Conservation (phyloP, 1,140 invertebrate genomes). For the Portunus trituberculatus region DNA sequence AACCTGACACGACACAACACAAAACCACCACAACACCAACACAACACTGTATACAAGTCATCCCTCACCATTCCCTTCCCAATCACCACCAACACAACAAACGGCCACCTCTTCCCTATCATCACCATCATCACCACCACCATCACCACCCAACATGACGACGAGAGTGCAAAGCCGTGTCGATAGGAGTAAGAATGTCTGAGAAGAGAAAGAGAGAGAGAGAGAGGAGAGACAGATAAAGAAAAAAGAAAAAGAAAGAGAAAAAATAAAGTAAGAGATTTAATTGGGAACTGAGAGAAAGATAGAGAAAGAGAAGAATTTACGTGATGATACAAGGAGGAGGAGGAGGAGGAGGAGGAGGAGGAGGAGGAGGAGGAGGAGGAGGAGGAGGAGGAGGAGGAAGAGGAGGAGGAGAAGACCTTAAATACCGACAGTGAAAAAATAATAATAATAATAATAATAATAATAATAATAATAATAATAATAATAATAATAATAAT, state of each 20-base stretch:
- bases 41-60: neutral
- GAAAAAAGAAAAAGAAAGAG: neutral
- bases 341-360: slow-evolving; percentile 2
- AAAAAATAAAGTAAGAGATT: neutral
- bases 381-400: neutral
- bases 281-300: neutral
- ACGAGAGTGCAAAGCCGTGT: too few relatives aligned
- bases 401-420: neutral
- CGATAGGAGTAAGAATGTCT: neutral
- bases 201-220: neutral
- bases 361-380: neutral
- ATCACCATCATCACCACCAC: slow-evolving; percentile 1
- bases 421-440: too few relatives aligned
- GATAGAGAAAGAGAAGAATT: neutral
- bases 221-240: neutral
- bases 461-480: neutral
- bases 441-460: neutral
- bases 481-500: too few relatives aligned
- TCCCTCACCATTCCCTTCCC: neutral
- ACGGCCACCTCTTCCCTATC: neutral
- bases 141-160: neutral
- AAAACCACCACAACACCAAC: neutral
- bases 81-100: neutral
- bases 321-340: neutral
- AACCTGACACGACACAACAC: neutral